Base-by-base conservation (phyloP, 2,888 invertebrate genomes). In the Xiphydria camelus region DNA sequence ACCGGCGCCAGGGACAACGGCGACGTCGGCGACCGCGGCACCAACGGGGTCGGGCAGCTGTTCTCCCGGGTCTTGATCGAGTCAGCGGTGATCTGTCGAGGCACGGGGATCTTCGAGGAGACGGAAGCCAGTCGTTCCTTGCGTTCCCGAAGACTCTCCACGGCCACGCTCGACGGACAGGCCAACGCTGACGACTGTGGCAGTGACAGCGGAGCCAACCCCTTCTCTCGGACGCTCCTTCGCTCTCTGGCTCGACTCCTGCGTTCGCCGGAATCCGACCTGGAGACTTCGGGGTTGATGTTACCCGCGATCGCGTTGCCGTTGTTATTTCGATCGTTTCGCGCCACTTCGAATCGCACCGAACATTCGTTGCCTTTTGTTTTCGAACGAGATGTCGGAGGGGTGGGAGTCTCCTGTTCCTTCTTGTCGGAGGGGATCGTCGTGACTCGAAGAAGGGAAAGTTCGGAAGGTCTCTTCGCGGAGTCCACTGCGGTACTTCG, bases 211-310 rank as follows among this genome's bases (percentile, higher is more conserved):
- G 46, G 19, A 9, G 50, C 14, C 23, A 61, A 62, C 1, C 42
- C 49, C 42, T 57, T 56, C 9, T 69, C 70, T 2, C 70, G 61
- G 7, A 62, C 46, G 20, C 47, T 53, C 5, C 68, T 57, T 18
- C 73, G 62, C 51, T 74, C 74, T 2, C 73, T 55, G 1, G 73
- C 68, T 1, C 74, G 55, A 34, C 73, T 73, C 19, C 72, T 57
- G 6, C 74, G 59, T 39, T 73, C 73, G 10, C 46, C 58, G 4
- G 61, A 53, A 37, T 70, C 69, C 4, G 53, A 52, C 31, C 59
- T 57, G 4, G 64, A 54, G 12, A 68, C 17, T 7, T n/a, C 4
- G 7, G 15, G 22, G 25, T 35, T 35, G n/a, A n/a, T n/a, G n/a
- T n/a, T n/a, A n/a, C n/a, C n/a, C n/a, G n/a, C n/a, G n/a, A n/a